Conservation (phyloP, 2,888 invertebrate genomes). For the Diarsia mendica region DNA sequence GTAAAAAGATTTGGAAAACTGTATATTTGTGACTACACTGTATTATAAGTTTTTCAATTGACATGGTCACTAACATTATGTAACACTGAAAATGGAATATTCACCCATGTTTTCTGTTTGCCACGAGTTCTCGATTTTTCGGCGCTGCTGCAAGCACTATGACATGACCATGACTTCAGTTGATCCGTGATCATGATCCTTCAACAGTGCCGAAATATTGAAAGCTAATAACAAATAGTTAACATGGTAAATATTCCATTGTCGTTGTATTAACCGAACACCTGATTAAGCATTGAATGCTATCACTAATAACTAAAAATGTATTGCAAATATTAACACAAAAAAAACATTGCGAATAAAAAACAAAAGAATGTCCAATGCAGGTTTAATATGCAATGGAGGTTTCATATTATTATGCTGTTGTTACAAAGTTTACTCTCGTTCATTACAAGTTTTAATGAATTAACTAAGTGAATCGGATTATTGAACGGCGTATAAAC, state of each 20-base stretch:
- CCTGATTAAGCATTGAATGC: neutral
- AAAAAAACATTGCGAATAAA: neutral
- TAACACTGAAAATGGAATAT: too few relatives aligned
- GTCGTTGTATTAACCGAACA: too few relatives aligned
- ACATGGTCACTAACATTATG: too few relatives aligned
- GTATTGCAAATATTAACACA: neutral
- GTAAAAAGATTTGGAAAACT: neutral
- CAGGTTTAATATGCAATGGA: rapidly evolving
- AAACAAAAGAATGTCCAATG: neutral
- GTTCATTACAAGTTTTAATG: conserved; percentile 1
- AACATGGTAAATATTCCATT: too few relatives aligned
- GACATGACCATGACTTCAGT: too few relatives aligned
- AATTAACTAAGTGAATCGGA: conserved; percentile 35
- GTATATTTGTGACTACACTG: neutral
- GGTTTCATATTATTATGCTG: neutral
- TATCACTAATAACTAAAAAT: neutral
- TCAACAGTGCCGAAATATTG: too few relatives aligned
- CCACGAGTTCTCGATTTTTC: too few relatives aligned
- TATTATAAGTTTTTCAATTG: too few relatives aligned
- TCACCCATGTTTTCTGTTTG: too few relatives aligned
- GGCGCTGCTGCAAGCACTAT: too few relatives aligned
- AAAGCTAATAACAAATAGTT: too few relatives aligned
- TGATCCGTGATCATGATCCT: too few relatives aligned
- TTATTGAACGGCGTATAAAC: conserved; percentile 28
- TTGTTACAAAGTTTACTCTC: neutral